Evolutionary conservation across 2,888 invertebrate species (phyloP), one percentile per base, ranked within the genome.

Genomic region (Amblyteles armatorius): DNA sequence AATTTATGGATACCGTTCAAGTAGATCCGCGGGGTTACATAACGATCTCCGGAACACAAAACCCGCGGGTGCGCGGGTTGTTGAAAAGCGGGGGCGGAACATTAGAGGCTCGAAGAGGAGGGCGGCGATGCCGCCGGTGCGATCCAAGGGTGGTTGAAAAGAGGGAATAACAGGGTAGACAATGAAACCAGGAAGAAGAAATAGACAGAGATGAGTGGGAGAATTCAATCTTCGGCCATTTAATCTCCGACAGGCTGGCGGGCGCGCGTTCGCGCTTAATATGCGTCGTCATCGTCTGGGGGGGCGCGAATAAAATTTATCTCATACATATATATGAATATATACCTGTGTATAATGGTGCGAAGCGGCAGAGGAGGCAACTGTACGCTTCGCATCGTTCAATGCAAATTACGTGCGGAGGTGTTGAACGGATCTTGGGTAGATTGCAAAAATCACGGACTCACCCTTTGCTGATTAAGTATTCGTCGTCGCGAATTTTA

Each of bases 1-100:
- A 88, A 88, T 87, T 88, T 88, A 88, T 88, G 83, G 87, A 86
- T 86, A 88, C 86, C 83, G 82, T 87, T 86, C 72, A 85, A 82
- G 83, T 48, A 76, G 84, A 87, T 87, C 74, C 69, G 73, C 77
- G 74, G 78, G 65, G 84, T 29, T 77, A 57, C 74, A 57, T 82
- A 84, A 85, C 79, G 82, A 85, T 79, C 79, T 79, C 71, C 74
- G 33, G 71, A 82, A 82, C 76, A 85, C 71, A 69, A 48, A 82
- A 74, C 69, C 65, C 52, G 40, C 72, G 80, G 50, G 57, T 79
- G 69, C 48, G 40, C 63, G 65, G 6, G 33, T 65, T 74, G 52
- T 74, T 74, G 69, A 72, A 76, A 73, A 73, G 78, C 73, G 79
- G 78, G 63, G 33, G 44, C 36, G 52, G 82, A 73, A 72, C 79